Base-by-base conservation (phyloP, 2,113 vertebrate genomes). In the Nesogale talazaci region DNA sequence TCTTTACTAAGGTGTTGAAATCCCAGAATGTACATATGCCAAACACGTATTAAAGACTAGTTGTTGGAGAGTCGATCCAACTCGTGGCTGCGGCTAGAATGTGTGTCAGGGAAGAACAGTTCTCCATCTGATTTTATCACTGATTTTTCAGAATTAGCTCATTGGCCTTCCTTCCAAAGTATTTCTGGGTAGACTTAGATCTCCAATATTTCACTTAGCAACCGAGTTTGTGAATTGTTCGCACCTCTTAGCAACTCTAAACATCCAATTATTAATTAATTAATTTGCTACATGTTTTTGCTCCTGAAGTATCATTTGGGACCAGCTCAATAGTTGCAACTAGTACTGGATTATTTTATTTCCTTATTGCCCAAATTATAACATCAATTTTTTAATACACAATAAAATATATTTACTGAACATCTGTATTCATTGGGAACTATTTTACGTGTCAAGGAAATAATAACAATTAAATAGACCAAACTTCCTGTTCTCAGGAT, bases 1-100 rank as follows among this genome's bases (percentile, higher is more conserved):
- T 59, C 23, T 95, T 91, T 31, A 57, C 65, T 74, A 67, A 29
- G 78, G 27, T 82, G 82, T 59, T 40, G 8, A 82, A 83, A 88
- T 63, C 5, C 4, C 3, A 17, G 25, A 3, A 46, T 19, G 16
- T 75, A 56, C 34, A 2, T 67, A n/a, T 65, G 46, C 6, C 11
- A 63, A 79, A 76, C 77, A 76, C 77, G 70, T 61, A 69, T 23
- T 59, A 23, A 70, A 70, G 34, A 70, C 20, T 25, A 70, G 16
- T 70, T 70, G n/a, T 17, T 25, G 19, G 34, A n/a, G 16, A 34
- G n/a, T 70, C 12, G 5, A n/a, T 69, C 12, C 31, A 69, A 16
- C 14, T 69, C 12, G 16, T 34, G 69, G 8, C n/a, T 8, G 16
- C 19, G 69, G 8, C n/a, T 8, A 34, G 31, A 6, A 20, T 34